These are phyloP conservation scores for Sipha maydis DNA, from an alignment of 2,888 invertebrate genomes.

Conservation along the genomic window DNA sequence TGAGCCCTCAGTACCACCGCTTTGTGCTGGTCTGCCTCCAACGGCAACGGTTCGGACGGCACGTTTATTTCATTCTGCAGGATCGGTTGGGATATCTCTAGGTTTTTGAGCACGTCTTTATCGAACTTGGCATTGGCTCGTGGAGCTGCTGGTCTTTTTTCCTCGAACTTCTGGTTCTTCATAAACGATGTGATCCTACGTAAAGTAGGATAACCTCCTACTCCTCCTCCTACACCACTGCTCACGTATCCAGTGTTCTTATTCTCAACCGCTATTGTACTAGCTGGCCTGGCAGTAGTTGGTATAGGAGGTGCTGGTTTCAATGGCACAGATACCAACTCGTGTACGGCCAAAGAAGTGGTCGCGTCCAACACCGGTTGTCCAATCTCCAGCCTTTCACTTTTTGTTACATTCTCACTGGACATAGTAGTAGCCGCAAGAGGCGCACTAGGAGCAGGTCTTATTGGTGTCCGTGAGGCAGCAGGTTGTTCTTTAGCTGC, in stretches of 20 bases:
- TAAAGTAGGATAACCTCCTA: constrained; percentile 68
- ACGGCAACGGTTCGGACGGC: constrained; percentile 72
- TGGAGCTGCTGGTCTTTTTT: constrained; percentile 68
- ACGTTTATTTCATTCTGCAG: constrained; percentile 77
- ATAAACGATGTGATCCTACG: constrained; percentile 68
- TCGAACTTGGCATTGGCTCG: constrained; percentile 70
- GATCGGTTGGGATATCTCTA: constrained; percentile 87
- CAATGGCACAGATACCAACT: constrained; percentile 68
- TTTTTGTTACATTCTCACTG: constrained; percentile 72
- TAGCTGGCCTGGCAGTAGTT: constrained; percentile 68
- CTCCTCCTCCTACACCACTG: constrained; percentile 66
- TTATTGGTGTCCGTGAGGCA: constrained; percentile 38
- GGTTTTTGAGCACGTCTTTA: constrained; percentile 77
- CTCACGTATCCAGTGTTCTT: background rate
- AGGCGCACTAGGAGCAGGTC: constrained; percentile 63
- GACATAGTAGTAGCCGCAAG: constrained; percentile 70
- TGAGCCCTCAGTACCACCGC: constrained; percentile 80
- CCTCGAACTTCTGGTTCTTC: constrained; percentile 58
- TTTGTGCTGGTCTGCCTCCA: constrained; percentile 71
- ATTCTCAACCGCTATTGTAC: constrained; percentile 63
- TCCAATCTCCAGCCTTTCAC: constrained; percentile 80
- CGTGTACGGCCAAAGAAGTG: constrained; percentile 79
- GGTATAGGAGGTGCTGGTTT: constrained; percentile 71
- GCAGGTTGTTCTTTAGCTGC: constrained; percentile 64
- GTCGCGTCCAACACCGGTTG: constrained; percentile 84